Conservation (phyloP, 2,113 vertebrate species). For the Pagrus major region DNA sequence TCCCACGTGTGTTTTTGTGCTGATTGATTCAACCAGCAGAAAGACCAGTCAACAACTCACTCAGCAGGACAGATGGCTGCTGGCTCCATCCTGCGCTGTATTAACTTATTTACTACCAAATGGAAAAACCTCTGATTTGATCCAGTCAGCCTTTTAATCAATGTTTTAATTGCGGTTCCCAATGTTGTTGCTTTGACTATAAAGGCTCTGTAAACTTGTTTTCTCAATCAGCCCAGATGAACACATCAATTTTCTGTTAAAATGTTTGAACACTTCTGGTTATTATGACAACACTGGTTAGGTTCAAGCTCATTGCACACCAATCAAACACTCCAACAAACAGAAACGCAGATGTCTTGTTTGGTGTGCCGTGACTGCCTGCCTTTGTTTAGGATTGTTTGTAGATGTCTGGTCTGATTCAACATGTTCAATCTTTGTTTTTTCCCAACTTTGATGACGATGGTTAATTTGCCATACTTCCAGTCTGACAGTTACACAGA, state of each 20-base stretch:
- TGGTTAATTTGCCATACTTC: no score
- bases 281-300: no score
- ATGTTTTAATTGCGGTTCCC: conserved; percentile 41
- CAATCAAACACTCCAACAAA: no score
- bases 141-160: conserved; percentile 35
- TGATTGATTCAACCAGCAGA: conserved; percentile 27
- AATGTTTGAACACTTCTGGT: not conserved
- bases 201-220: conserved; percentile 30
- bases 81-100: conserved; percentile 35
- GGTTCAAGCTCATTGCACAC: no score
- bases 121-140: conserved; percentile 22
- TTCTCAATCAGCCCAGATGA: not conserved
- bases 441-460: no score
- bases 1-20: conserved; percentile 40
- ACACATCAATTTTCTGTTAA: not conserved
- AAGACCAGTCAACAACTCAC: conserved; percentile 52
- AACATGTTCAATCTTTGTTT: no score
- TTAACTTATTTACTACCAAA: conserved; percentile 48
- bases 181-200: conserved; percentile 38
- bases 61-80: conserved; percentile 41
- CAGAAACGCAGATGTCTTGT: no score
- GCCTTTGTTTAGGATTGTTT: no score
- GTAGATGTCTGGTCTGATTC: no score
- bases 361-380: no score
- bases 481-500: no score